Percentiles rank a stretch among this genome's conserved stretches.
Conservation (phyloP, 2,888 invertebrate genomes). For the Selenia dentaria region DNA sequence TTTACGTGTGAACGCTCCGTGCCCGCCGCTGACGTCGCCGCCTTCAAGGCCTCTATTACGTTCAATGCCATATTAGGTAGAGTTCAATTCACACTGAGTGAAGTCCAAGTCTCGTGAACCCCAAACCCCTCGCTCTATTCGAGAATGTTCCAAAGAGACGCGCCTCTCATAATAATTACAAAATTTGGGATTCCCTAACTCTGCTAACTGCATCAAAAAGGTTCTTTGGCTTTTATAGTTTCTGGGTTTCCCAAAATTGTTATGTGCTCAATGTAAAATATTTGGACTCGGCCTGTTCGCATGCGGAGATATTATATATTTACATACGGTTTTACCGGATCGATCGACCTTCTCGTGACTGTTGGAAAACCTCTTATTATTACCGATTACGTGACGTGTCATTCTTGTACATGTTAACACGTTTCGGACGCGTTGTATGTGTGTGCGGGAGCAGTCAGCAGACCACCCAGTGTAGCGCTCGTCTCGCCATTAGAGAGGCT, state of each 20-base stretch:
- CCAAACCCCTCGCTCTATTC: conserved; percentile 7
- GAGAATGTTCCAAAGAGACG: conserved; percentile 9
- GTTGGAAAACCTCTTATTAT: conserved; percentile 38
- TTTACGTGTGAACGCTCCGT: conserved; percentile 63
- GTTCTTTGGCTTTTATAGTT: conserved; percentile 42
- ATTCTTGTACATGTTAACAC: conserved; percentile 11
- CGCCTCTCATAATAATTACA: conserved; percentile 22
- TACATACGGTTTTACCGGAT: conserved; percentile 63
- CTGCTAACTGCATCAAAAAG: conserved; percentile 50
- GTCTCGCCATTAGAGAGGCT: conserved; percentile 38
- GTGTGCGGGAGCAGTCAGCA: conserved; percentile 10
- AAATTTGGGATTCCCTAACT: conserved; percentile 49
- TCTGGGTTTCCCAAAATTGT: conserved; percentile 53
- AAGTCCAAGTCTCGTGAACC: conserved; percentile 3
- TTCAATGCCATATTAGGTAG: conserved; percentile 49
- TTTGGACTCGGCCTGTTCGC: conserved; percentile 45
- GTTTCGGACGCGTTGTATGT: conserved; percentile 12
- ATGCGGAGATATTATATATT: conserved; percentile 36
- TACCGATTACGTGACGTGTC: conserved; percentile 12
- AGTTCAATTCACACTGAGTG: conserved; percentile 18
- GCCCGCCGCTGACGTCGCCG: conserved; percentile 43
- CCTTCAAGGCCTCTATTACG: conserved; percentile 59
- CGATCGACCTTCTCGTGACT: conserved; percentile 42
- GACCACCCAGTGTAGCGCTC: conserved; percentile 27
- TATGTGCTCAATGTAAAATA: conserved; percentile 39